Percentiles rank a stretch among this genome's conserved stretches.
Evolutionary conservation across 2,113 vertebrate genomes (phyloP).

Genomic region (Hydrochoerus hydrochaeris): DNA sequence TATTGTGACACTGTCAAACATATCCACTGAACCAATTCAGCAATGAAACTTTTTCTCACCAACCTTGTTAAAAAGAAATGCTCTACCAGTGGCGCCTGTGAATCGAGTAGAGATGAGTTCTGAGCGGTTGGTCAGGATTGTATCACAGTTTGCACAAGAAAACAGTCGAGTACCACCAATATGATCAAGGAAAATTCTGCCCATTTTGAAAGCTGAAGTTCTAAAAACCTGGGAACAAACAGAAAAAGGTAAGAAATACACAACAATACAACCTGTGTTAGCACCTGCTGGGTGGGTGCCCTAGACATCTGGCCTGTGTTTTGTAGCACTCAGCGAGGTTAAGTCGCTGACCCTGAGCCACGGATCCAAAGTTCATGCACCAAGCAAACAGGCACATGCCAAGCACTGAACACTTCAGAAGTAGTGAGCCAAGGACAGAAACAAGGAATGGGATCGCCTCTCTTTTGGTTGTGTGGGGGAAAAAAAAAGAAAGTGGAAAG

Average conservation of each 20-base stretch:
- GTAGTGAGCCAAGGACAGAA: conserved; percentile 10
- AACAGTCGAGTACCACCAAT: conserved; percentile 99
- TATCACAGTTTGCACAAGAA: conserved; percentile 98
- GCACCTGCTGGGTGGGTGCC: neutral
- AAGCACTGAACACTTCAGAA: conserved; percentile 44
- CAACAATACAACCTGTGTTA: neutral
- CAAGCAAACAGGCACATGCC: neutral
- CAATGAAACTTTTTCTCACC: conserved; percentile 68
- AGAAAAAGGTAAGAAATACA: conserved; percentile 59
- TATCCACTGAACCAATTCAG: neutral
- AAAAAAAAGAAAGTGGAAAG: neutral
- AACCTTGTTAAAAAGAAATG: conserved; percentile 99
- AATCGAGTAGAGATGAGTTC: conserved; percentile 99
- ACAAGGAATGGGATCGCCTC: conserved; percentile 32
- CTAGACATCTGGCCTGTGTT: neutral
- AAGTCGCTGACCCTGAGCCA: conserved; percentile 29
- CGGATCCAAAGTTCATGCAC: conserved; percentile 25
- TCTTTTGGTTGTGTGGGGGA: neutral
- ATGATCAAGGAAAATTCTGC: conserved; percentile 98
- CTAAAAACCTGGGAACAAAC: conserved; percentile 82
- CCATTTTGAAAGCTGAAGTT: conserved; percentile 88
- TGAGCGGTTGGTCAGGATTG: conserved; percentile 97
- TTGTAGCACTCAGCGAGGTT: neutral
- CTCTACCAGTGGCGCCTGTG: conserved; percentile 97
- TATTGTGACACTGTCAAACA: neutral